Conservation (phyloP, 2,797 vertebrate species). For the Thaleichthys pacificus region DNA sequence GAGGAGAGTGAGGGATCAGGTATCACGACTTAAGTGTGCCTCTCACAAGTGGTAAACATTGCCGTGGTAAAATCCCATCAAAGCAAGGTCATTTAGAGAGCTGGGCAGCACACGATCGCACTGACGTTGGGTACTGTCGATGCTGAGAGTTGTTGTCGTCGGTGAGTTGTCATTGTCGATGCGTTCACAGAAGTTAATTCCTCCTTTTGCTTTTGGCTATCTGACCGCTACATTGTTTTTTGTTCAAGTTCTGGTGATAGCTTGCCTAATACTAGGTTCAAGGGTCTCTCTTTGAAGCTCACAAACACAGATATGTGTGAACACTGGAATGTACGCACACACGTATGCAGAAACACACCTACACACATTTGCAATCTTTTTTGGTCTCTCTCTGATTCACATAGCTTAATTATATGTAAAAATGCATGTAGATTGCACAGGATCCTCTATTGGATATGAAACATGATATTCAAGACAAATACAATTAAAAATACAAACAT, state of each 20-base stretch:
- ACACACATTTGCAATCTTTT: no score
- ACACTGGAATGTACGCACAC: no score
- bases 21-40: neutral
- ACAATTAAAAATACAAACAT: no score
- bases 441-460: neutral
- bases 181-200: conserved; percentile 28
- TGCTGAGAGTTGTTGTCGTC: conserved; percentile 50
- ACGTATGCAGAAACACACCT: no score
- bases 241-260: conserved; percentile 42
- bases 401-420: no score
- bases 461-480: neutral
- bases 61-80: neutral
- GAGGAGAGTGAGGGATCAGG: neutral
- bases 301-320: no score
- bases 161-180: conserved; percentile 39
- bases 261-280: conserved; percentile 42
- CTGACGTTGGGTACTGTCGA: conserved; percentile 9
- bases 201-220: conserved; percentile 21
- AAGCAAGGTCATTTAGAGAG: neutral
- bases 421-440: no score
- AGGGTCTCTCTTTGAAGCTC: neutral
- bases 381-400: no score
- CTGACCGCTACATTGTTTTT: conserved; percentile 60
- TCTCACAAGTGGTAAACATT: neutral
- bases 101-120: neutral